A percentile compares a stretch with the other conserved stretches of the same genome.
Evolutionary conservation across 2,113 vertebrate genomes (phyloP).

Genomic region (Saccopteryx bilineata): DNA sequence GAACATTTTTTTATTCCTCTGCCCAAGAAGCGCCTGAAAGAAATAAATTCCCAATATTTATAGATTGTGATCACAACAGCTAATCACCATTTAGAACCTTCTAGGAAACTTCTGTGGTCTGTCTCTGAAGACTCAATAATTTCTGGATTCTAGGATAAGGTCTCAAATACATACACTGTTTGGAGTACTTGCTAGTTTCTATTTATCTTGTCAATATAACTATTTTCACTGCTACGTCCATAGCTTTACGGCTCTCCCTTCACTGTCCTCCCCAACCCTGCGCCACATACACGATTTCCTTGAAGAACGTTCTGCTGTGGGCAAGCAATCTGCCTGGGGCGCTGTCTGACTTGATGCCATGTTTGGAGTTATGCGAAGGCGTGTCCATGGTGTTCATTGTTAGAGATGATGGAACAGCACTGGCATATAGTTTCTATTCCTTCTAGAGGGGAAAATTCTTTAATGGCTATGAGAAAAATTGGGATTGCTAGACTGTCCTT

Average conservation of each 20-base stretch:
- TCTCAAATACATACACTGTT: background rate
- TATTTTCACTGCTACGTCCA: background rate
- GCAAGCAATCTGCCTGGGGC: background rate
- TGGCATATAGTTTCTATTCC: background rate
- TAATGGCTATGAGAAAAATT: background rate
- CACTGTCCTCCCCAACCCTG: fast-evolving
- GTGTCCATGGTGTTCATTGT: background rate
- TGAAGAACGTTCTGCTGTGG: background rate
- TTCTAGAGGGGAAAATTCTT: background rate
- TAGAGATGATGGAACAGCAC: background rate
- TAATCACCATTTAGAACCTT: constrained; percentile 40
- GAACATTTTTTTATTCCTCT: background rate
- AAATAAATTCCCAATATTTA: background rate
- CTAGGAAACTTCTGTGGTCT: background rate
- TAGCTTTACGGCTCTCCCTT: background rate
- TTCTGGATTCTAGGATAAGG: background rate
- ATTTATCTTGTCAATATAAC: background rate
- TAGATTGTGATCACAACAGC: background rate
- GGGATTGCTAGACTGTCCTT: background rate
- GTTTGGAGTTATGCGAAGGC: background rate
- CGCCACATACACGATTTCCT: background rate
- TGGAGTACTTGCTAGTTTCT: constrained; percentile 10
- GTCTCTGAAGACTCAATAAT: constrained; percentile 19
- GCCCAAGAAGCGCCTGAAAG: background rate
- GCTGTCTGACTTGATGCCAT: background rate